Evolutionary conservation across 2,888 invertebrate species (phyloP), one percentile per base, ranked within the genome.

Genomic region (Ischnura elegans): DNA sequence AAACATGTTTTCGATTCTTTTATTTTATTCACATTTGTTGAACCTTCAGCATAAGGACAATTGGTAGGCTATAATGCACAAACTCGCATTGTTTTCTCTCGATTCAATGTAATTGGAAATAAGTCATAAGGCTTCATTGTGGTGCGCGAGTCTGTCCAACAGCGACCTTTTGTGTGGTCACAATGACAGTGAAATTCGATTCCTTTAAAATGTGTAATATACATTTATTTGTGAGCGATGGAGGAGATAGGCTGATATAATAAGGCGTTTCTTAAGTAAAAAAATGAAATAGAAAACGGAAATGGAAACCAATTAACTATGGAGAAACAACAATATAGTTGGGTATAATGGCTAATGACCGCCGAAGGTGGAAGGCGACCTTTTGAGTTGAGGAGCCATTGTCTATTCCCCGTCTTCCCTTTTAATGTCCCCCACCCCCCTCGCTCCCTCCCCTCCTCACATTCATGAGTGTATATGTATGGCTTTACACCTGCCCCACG

Each of bases 261-360:
- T 76, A 76, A 76, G 29, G 76, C 36, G 76, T 29, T 76, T n/a
- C n/a, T n/a, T 76, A 76, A 36, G 76, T n/a, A n/a, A n/a, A 76
- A 76, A 76, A 36, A 76, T 76, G 76, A 76, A 76, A 76, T 76
- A 76, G 76, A 76, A 76, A 76, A 76, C 76, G 76, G 76, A 76
- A 76, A 76, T 36, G 29, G 29, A 76, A 76, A 76, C 76, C 76
- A 76, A 76, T 76, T 76, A 76, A 76, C 76, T 76, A 76, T 76
- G 76, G 36, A 76, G 76, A 76, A 76, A 76, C 76, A 76, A 76
- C 76, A 76, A 76, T 76, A 76, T 76, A 36, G 29, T 76, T 76
- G n/a, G n/a, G 76, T 10, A 76, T 76, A 76, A 76, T 76, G 76
- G 76, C 25, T 76, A 76, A 76, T 76, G 76, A 76, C 76, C 36